Evolutionary conservation across 2,113 vertebrate genomes (phyloP), one percentile per base, ranked within the genome.

Genomic region (Notechis scutatus): DNA sequence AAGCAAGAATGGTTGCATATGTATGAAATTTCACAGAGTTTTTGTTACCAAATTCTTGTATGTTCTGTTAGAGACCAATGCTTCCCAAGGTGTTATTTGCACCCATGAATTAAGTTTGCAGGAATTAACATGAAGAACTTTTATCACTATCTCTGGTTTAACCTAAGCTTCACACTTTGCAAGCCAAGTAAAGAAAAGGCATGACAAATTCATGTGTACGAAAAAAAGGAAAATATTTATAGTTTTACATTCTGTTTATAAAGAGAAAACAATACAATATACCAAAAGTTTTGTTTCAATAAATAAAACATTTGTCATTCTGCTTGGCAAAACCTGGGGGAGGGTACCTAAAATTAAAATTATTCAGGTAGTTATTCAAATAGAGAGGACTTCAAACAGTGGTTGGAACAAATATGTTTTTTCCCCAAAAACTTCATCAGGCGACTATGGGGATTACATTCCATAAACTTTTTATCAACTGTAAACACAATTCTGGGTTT

Each of bases 261-360:
- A 81, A 55, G 0, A 61, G 74, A 93, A 57, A 86, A 45, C 92
- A 92, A 0, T 1, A 92, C 18, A 69, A 10, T 0, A 88, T 93
- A 93, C 92, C 88, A 91, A 20, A n/a, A 5, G 0, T 20, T 91
- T n/a, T 57, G 92, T 6, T 93, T 92, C 45, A 93, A 96, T 96
- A 96, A 96, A 97, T 96, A 95, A 96, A 52, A 93, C 1, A 39
- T 81, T 54, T 91, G 86, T 93, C 56, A 87, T 50, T 86, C 0
- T 89, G 29, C 87, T 81, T 89, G 90, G 93, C 52, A 55, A 89
- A 88, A 69, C 39, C 4, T 50, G 85, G 64, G 54, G 54, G 42
- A 12, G 21, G 3, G 42, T 85, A 54, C 69, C 89, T 61, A 89
- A 69, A 92, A 59, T 81, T 39, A 39, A 86, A 64, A n/a, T 86